These are phyloP conservation scores for Apostichopus japonicus DNA, from an alignment of 35 echinoderm and acorn worm species.

Conservation along the genomic window DNA sequence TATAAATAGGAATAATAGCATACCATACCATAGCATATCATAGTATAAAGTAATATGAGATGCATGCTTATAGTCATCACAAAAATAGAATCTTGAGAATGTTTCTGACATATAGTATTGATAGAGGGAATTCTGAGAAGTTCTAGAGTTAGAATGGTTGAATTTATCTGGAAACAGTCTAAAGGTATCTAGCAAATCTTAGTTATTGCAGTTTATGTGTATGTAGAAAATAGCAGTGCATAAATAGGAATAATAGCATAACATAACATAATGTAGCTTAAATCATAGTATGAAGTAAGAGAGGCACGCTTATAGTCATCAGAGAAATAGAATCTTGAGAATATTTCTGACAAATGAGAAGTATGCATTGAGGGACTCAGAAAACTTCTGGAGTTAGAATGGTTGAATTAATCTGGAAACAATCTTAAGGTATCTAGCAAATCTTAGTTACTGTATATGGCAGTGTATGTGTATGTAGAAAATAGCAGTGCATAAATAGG, in stretches of 20 bases:
- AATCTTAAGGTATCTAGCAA: conserved; percentile 78
- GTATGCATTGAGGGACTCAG: conserved; percentile 87
- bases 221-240: background rate
- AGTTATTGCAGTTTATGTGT: background rate
- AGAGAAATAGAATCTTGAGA: background rate
- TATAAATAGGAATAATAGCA: background rate
- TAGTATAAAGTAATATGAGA: background rate
- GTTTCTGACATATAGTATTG: background rate
- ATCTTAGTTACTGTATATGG: background rate
- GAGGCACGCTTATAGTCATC: background rate
- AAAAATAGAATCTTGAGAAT: background rate
- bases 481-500: background rate
- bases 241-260: background rate
- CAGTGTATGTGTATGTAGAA: background rate
- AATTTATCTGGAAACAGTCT: conserved; percentile 95
- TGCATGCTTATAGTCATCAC: background rate
- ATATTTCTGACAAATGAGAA: too few relatives aligned
- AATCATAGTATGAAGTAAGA: background rate
- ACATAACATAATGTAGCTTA: background rate
- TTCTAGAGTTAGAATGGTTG: conserved; percentile 89
- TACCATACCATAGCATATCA: background rate
- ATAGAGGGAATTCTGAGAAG: conserved; percentile 95
- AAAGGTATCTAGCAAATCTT: conserved; percentile 56
- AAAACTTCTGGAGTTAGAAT: conserved; percentile 85
- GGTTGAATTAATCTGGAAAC: conserved; percentile 96